Percentiles rank a stretch among this genome's conserved stretches.
Conservation (phyloP, 1,140 invertebrate species). For the Hyposmocoma kahamanoa region DNA sequence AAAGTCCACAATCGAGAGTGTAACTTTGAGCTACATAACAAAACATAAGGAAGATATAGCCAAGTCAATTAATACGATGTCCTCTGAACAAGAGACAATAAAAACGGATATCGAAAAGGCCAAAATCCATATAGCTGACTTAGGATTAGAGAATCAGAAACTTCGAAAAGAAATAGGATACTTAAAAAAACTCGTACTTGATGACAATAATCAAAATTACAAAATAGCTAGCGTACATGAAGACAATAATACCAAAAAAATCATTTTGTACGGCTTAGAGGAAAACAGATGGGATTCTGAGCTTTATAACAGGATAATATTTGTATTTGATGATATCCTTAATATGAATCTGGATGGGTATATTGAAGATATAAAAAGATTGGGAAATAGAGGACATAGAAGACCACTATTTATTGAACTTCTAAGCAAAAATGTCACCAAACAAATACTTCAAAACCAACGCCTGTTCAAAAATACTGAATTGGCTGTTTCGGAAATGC, state of each 20-base stretch:
- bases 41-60: neutral
- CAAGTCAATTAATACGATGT: no score
- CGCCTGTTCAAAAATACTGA: slow-evolving; percentile 2
- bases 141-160: neutral
- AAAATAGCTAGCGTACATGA: neutral
- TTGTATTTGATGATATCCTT: slow-evolving; percentile 9
- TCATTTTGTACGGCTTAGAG: slow-evolving; percentile 8
- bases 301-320: slow-evolving; percentile 4
- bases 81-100: no score
- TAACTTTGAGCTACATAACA: neutral
- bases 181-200: neutral
- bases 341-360: slow-evolving; percentile 10
- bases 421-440: slow-evolving; percentile 10
- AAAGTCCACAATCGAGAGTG: neutral
- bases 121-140: neutral
- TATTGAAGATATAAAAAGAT: slow-evolving; percentile 13
- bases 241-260: slow-evolving; percentile 7
- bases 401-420: slow-evolving; percentile 11
- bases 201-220: neutral
- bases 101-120: no score
- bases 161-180: neutral
- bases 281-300: slow-evolving; percentile 8
- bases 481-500: slow-evolving; percentile 7
- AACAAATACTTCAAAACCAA: slow-evolving; percentile 6
- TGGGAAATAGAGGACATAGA: neutral